These are phyloP conservation scores for Ophiothrix spiculata DNA, from an alignment of 35 echinoderm and acorn worm species.

Conservation along the genomic window DNA sequence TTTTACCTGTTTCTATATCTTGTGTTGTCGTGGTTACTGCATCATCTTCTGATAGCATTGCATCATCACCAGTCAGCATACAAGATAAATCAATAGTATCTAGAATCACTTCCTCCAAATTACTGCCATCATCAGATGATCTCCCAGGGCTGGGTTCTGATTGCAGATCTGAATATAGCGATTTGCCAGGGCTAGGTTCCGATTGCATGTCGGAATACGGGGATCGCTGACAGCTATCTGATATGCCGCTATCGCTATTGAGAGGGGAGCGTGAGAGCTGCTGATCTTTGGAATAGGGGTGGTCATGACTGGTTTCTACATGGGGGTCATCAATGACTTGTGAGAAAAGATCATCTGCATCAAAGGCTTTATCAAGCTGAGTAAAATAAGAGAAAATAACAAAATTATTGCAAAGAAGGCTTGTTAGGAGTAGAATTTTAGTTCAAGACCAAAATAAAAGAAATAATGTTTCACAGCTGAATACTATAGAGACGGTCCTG, in stretches of 20 bases:
- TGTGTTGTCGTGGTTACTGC: conserved; percentile 10
- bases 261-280: conserved; percentile 38
- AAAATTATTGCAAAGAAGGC: too few species aligned
- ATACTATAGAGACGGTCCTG: too few species aligned
- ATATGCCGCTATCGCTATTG: conserved; percentile 94
- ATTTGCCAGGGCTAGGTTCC: too few species aligned
- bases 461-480: too few species aligned
- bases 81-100: conserved; percentile 54
- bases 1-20: too few species aligned
- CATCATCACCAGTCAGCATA: conserved; percentile 42
- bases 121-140: background rate
- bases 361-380: background rate
- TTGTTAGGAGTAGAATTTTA: too few species aligned
- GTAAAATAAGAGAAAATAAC: background rate
- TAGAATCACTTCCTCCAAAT: conserved; percentile 36
- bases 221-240: conserved; percentile 60
- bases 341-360: background rate
- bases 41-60: conserved; percentile 44
- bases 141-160: background rate
- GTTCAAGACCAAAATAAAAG: too few species aligned
- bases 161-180: too few species aligned
- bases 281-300: background rate
- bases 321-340: conserved; percentile 22
- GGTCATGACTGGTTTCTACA: conserved; percentile 15
- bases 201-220: conserved; percentile 31